Percentiles rank a stretch among this genome's conserved stretches.
Conservation (phyloP, 2,797 vertebrate genomes). For the Apogon hyalosoma region DNA sequence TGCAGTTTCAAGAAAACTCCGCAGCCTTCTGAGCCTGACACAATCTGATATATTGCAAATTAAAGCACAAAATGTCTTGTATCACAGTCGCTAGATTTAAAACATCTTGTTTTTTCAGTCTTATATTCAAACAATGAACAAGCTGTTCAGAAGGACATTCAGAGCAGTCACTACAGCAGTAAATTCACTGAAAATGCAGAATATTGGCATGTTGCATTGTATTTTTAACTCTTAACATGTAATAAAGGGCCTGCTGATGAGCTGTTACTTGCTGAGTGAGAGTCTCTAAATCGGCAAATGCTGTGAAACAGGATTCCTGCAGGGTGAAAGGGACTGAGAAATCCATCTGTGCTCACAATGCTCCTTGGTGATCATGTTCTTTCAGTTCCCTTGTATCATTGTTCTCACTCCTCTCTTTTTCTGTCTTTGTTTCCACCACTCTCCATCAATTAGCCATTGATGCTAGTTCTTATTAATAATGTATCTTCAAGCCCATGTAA, state of each 20-base stretch:
- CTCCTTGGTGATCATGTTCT: constrained; percentile 39
- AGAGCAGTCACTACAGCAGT: background rate
- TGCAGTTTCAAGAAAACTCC: too few relatives aligned
- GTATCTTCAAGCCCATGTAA: constrained; percentile 17
- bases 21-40: too few relatives aligned
- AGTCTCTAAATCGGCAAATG: constrained; percentile 42
- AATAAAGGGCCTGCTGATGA: constrained; percentile 8
- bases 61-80: too few relatives aligned
- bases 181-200: background rate
- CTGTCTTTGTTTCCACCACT: constrained; percentile 42
- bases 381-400: constrained; percentile 31
- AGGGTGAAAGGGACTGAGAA: constrained; percentile 52
- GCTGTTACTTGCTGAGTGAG: constrained; percentile 21
- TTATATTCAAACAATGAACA: background rate
- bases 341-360: constrained; percentile 38
- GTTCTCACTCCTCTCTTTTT: constrained; percentile 29
- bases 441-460: constrained; percentile 53
- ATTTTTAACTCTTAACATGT: constrained; percentile 13
- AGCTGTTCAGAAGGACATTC: constrained; percentile 15
- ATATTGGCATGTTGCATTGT: constrained; percentile 1
- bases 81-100: too few relatives aligned
- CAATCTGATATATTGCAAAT: too few relatives aligned
- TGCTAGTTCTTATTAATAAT: constrained; percentile 50
- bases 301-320: constrained; percentile 41
- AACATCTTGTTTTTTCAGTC: too few relatives aligned